Evolutionary conservation across 2,888 invertebrate genomes (phyloP), one percentile per base, ranked within the genome.

Genomic region (Labia minor): DNA sequence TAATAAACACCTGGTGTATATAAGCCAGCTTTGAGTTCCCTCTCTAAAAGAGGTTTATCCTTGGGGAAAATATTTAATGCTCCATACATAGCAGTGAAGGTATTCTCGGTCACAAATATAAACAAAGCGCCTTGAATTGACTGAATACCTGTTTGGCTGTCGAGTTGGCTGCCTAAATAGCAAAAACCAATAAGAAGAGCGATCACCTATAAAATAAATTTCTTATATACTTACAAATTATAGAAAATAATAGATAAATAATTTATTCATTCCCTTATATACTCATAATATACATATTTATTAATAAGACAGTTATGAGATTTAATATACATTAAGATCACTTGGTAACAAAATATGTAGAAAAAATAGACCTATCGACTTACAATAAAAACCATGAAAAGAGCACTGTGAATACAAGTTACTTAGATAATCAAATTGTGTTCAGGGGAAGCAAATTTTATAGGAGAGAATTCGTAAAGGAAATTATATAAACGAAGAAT

Each of bases 71-170:
- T 84, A 71, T 90, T 86, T 61, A 96, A 80, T 0, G 92, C 90
- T 0, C 92, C 88, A 77, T 95, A 95, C 88, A 95, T 90, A 0
- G 93, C 92, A 66, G 87, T 86, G 78, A 95, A 95, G 0, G 93
- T 91, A 74, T 93, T 91, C 80, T 95, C 94, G 0, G 91, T 86
- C 62, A 93, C 90, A 77, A 94, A 84, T 71, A 93, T 86, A 77
- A 94, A 95, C 4, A 95, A 78, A 0, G 89, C 89, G 2, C 95
- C 95, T 76, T 94, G 92, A 0, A 93, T 86, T 20, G 92, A 89
- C 75, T 92, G 92, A 19, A 96, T 86, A 0, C 92, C 95, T 64
- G 84, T 80, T 77, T 93, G 95, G 63, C 88, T 87, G 0, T 85
- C 78, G 0, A 83, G 79, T 4, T 85, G 82, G 1, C 89, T 86